Conservation (phyloP, 2,888 invertebrate genomes). For the Netelia inedita region DNA sequence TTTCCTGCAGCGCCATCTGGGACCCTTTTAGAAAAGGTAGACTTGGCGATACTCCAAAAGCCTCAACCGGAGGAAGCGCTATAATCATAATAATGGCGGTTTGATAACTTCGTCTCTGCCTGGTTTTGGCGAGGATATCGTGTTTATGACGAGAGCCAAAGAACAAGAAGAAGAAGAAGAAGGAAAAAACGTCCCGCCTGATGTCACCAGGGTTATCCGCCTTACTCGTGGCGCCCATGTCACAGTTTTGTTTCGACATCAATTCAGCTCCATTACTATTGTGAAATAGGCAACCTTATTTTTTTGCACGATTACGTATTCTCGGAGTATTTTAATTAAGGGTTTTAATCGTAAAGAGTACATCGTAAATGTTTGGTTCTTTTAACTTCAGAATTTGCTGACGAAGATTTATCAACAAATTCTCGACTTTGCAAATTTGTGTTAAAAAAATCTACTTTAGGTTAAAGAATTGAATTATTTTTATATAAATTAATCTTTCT, state of each 20-base stretch:
- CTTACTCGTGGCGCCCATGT: neutral
- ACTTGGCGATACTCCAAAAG: neutral
- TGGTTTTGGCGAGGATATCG: conserved; percentile 12
- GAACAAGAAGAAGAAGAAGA: neutral
- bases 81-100: conserved; percentile 47
- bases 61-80: conserved; percentile 3
- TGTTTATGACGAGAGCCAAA: neutral
- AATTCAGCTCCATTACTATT: no score
- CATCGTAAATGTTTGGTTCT: no score
- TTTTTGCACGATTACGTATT: no score
- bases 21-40: conserved; percentile 20
- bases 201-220: neutral
- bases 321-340: no score
- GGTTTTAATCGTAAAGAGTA: no score
- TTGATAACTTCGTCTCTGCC: conserved; percentile 30
- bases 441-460: no score
- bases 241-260: neutral
- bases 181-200: neutral
- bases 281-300: no score
- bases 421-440: no score
- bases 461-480: no score
- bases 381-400: no score
- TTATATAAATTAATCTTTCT: no score
- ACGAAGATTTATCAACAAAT: no score
- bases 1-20: conserved; percentile 37